Percentiles rank a stretch among this genome's conserved stretches.
These are phyloP conservation scores for Drosophila pruinosa DNA, from an alignment of 1,140 invertebrate species.

Conservation along the genomic window DNA sequence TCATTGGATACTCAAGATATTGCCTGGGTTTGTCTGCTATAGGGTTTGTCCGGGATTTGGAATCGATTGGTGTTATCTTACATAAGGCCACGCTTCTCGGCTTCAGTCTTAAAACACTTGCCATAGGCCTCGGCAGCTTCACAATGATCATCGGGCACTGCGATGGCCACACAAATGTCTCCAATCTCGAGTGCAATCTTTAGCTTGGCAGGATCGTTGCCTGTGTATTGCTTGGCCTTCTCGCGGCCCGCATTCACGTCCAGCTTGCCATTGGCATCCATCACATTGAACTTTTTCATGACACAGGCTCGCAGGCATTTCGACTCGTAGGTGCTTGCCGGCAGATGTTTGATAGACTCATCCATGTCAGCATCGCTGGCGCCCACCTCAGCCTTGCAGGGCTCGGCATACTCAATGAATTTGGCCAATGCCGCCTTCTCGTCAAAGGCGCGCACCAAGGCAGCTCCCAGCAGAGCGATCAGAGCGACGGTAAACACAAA, in stretches of 20 bases:
- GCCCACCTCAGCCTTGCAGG: constrained; percentile 43
- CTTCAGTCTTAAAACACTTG: constrained; percentile 50
- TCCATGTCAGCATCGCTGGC: constrained; percentile 51
- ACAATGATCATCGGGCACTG: constrained; percentile 61
- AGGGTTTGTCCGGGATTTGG: neutral
- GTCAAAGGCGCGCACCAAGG: constrained; percentile 45
- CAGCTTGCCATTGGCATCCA: constrained; percentile 51
- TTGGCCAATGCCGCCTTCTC: constrained; percentile 55
- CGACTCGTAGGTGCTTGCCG: constrained; percentile 41
- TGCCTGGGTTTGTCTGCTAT: neutral
- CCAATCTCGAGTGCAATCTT: constrained; percentile 56
- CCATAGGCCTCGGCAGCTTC: constrained; percentile 56
- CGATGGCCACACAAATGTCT: constrained; percentile 48
- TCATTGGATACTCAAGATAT: neutral
- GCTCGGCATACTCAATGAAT: constrained; percentile 45
- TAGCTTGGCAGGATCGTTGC: constrained; percentile 60
- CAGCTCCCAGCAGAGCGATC: constrained; percentile 28
- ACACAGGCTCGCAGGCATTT: constrained; percentile 67
- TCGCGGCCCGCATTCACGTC: constrained; percentile 36
- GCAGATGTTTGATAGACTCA: constrained; percentile 40
- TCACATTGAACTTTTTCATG: constrained; percentile 55
- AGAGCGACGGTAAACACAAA: constrained; percentile 13
- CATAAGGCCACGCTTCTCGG: constrained; percentile 40
- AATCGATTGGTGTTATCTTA: constrained; percentile 2
- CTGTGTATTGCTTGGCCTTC: constrained; percentile 62